Conservation (phyloP, 2,888 invertebrate genomes). For the Octonoba sinensis region DNA sequence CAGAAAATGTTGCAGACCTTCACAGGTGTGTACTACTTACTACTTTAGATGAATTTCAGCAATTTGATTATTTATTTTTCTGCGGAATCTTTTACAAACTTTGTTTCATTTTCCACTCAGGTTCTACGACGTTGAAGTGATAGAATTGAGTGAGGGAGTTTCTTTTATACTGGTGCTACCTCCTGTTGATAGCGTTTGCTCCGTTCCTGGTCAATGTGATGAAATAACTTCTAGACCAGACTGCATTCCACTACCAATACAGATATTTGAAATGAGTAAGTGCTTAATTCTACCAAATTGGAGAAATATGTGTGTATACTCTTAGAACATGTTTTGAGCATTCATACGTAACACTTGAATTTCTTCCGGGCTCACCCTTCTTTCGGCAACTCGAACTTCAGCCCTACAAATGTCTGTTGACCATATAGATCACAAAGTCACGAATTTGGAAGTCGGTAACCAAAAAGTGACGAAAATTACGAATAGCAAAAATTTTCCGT, state of each 20-base stretch:
- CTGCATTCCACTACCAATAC: constrained; percentile 89
- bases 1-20: constrained; percentile 68
- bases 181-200: constrained; percentile 91
- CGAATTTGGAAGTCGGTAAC: too few relatives aligned
- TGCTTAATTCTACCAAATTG: constrained; percentile 29
- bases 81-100: background rate
- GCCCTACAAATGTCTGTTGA: too few relatives aligned
- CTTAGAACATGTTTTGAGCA: too few relatives aligned
- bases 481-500: too few relatives aligned
- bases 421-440: too few relatives aligned
- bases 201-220: constrained; percentile 79
- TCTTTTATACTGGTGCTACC: constrained; percentile 93
- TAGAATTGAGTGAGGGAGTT: constrained; percentile 91
- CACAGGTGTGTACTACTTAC: constrained; percentile 67
- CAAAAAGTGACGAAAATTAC: too few relatives aligned
- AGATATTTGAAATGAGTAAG: constrained; percentile 78
- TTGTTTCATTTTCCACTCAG: background rate
- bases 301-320: background rate
- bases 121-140: constrained; percentile 92
- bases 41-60: too few relatives aligned
- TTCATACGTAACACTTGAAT: too few relatives aligned
- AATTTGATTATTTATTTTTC: background rate
- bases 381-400: background rate
- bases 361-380: too few relatives aligned
- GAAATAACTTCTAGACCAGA: constrained; percentile 87